These are phyloP conservation scores for Microcebus ravelobensis DNA, from an alignment of 2,113 vertebrate species.

Conservation along the genomic window DNA sequence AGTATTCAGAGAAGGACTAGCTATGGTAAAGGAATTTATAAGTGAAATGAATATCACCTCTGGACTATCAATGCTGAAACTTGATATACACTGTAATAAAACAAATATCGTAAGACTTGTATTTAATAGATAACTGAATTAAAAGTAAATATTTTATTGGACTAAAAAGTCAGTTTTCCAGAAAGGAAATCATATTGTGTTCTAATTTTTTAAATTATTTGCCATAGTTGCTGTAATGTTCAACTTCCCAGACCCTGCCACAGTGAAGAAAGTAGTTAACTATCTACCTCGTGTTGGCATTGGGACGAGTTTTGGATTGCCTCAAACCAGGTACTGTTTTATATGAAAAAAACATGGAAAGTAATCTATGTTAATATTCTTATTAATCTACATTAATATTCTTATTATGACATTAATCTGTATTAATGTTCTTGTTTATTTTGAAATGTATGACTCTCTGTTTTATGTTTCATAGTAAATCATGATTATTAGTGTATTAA, in stretches of 20 bases:
- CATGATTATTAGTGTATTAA: neutral
- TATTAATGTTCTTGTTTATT: neutral
- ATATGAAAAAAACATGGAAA: neutral
- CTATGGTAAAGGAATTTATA: slow-evolving; percentile 7
- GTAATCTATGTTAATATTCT: neutral
- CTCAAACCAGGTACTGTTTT: slow-evolving; percentile 93
- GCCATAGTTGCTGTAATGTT: slow-evolving; percentile 96
- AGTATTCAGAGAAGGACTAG: slow-evolving; percentile 35
- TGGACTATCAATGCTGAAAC: neutral
- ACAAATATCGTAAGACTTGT: neutral
- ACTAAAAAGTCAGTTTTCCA: slow-evolving; percentile 57
- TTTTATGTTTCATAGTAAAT: slow-evolving; percentile 8
- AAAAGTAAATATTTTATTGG: slow-evolving; percentile 46
- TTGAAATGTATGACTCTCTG: neutral
- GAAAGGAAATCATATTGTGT: slow-evolving; percentile 20
- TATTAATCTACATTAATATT: neutral
- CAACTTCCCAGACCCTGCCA: slow-evolving; percentile 95
- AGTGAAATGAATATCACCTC: slow-evolving; percentile 12
- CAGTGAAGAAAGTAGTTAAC: slow-evolving; percentile 97
- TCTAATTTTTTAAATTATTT: slow-evolving; percentile 61
- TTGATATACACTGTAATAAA: neutral
- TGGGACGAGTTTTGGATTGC: slow-evolving; percentile 95
- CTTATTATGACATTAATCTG: too few relatives aligned
- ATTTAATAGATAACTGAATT: slow-evolving; percentile 35
- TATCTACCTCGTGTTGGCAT: slow-evolving; percentile 96